phyloP scores from a whole-genome alignment of 2,113 vertebrate species.

The Tachycineta bicolor region DNA sequence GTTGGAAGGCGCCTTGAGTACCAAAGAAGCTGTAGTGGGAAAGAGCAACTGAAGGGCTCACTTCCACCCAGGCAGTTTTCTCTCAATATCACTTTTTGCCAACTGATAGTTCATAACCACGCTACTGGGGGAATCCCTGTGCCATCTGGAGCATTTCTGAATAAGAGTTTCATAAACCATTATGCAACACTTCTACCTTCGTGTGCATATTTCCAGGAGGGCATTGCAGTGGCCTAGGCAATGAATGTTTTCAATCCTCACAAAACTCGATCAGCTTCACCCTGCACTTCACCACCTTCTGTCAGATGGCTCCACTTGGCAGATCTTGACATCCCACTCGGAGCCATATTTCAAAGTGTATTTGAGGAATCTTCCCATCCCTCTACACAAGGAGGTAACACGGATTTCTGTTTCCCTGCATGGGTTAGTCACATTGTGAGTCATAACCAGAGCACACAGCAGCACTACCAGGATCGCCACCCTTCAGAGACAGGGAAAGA shows the following conservation, averaged over 20 bases:
- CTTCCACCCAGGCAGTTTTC: not conserved
- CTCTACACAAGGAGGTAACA: not conserved
- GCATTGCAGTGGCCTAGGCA: not conserved
- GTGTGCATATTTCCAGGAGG: not conserved
- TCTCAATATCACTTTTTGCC: not conserved
- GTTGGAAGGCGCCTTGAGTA: not conserved
- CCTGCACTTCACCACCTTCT: not conserved
- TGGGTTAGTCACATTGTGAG: not conserved
- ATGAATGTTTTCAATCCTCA: not conserved
- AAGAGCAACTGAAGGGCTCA: not conserved
- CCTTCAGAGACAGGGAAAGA: not conserved
- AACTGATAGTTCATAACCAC: not conserved
- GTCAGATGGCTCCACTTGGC: not conserved
- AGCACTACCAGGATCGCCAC: not conserved
- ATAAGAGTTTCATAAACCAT: not conserved
- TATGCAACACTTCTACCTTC: not conserved
- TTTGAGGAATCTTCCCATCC: not conserved
- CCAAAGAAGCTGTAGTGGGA: not conserved
- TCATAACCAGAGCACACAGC: not conserved
- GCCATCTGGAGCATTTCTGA: conserved; percentile 17
- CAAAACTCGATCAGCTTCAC: not conserved
- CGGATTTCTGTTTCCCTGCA: not conserved
- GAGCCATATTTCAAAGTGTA: not conserved
- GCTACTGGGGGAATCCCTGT: not conserved
- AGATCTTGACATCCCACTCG: not conserved